Evolutionary conservation across 1,140 invertebrate genomes (phyloP).

Genomic region (Micrasema minimum): DNA sequence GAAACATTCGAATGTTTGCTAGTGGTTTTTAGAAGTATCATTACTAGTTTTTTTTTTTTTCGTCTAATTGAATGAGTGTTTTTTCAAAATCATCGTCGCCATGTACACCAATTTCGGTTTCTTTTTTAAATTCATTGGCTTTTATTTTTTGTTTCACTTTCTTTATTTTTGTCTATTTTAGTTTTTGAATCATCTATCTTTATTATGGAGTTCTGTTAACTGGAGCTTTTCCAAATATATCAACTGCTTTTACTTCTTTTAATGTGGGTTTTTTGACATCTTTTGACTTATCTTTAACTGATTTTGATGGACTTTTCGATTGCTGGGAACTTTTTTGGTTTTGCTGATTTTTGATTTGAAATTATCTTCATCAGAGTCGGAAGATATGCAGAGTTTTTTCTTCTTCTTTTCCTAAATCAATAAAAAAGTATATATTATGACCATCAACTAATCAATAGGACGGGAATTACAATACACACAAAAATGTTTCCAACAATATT

Average conservation of each 20-base stretch:
- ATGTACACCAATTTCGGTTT: slow-evolving; percentile 66
- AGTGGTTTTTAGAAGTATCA: neutral
- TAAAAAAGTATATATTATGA: slow-evolving; percentile 37
- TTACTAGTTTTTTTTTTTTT: neutral
- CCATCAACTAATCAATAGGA: no score
- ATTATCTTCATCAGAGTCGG: slow-evolving; percentile 59
- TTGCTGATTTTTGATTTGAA: slow-evolving; percentile 51
- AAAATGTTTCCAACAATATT: no score
- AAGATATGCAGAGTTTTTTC: slow-evolving; percentile 56
- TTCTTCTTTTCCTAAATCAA: slow-evolving; percentile 58
- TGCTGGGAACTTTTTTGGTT: neutral
- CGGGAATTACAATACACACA: no score
- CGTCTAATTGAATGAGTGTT: slow-evolving; percentile 66
- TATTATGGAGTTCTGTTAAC: slow-evolving; percentile 58
- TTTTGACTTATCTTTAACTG: slow-evolving; percentile 52
- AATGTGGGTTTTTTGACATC: slow-evolving; percentile 53
- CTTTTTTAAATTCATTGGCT: slow-evolving; percentile 36
- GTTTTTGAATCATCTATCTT: neutral
- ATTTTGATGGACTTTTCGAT: neutral
- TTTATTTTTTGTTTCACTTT: no score
- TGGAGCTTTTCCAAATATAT: slow-evolving; percentile 60
- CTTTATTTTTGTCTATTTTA: slow-evolving; percentile 44
- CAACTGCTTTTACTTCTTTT: slow-evolving; percentile 59
- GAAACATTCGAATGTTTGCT: slow-evolving; percentile 1
- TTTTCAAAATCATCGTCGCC: slow-evolving; percentile 76